Percentiles rank a stretch among this genome's conserved stretches.
These are phyloP conservation scores for Caenorhabditis japonica DNA, from an alignment of 2,888 invertebrate genomes.

Conservation along the genomic window DNA sequence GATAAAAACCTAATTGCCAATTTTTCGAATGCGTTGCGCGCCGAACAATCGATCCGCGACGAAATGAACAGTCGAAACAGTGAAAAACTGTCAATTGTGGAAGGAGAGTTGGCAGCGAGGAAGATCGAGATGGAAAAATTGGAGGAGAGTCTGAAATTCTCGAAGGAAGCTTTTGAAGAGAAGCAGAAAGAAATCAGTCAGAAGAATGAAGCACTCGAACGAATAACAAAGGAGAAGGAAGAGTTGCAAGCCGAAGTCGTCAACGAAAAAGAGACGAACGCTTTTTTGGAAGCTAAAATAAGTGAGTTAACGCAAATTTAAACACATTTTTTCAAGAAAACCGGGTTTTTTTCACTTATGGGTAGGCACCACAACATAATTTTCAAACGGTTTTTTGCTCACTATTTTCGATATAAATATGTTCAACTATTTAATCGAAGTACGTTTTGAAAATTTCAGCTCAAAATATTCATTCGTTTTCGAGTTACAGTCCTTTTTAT, in stretches of 20 bases:
- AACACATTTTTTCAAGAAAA: too few relatives aligned
- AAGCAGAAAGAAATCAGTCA: not conserved
- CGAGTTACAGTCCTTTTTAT: too few relatives aligned
- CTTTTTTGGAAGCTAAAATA: constrained; percentile 1
- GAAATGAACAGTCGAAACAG: not conserved
- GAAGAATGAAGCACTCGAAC: not conserved
- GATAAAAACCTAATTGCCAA: not conserved
- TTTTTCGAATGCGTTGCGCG: not conserved
- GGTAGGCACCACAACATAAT: too few relatives aligned
- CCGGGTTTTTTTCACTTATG: too few relatives aligned
- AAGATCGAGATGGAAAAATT: not conserved
- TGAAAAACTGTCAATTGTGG: not conserved
- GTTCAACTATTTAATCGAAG: too few relatives aligned
- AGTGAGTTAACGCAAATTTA: too few relatives aligned
- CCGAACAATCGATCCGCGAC: constrained; percentile 8
- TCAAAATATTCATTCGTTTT: too few relatives aligned
- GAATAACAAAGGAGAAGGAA: not conserved
- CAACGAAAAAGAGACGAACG: not conserved
- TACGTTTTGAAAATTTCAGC: too few relatives aligned
- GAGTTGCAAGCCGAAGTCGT: too few relatives aligned
- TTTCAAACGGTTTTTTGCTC: too few relatives aligned
- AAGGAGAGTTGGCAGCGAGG: not conserved
- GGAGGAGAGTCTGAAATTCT: not conserved
- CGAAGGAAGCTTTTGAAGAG: not conserved
- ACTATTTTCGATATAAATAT: too few relatives aligned